These are phyloP conservation scores for Chaetodon trifascialis DNA, from an alignment of 2,113 vertebrate genomes.

Conservation along the genomic window DNA sequence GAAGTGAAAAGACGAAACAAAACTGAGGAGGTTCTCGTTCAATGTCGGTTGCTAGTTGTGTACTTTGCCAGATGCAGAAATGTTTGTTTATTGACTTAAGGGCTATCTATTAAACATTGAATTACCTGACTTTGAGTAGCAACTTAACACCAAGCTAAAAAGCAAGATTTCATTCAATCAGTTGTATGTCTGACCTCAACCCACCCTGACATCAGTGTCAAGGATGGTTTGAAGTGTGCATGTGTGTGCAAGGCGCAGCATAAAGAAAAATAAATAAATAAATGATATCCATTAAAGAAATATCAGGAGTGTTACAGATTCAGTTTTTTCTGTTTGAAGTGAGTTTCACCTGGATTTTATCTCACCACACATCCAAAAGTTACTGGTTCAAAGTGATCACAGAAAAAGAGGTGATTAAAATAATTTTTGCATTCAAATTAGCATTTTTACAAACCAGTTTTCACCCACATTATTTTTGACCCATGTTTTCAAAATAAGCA, in stretches of 20 bases:
- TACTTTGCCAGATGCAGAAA: no score
- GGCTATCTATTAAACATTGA: not conserved
- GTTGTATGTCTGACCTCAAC: no score
- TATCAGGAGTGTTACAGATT: no score
- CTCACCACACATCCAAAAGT: not conserved
- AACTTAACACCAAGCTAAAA: not conserved
- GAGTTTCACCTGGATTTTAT: not conserved
- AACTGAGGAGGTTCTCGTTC: not conserved
- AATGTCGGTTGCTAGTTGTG: no score
- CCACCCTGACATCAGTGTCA: no score
- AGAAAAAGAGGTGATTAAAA: no score
- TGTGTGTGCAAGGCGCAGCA: no score
- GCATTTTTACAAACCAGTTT: no score
- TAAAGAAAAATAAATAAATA: no score
- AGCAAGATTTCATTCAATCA: not conserved
- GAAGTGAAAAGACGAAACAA: not conserved
- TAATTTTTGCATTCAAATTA: no score
- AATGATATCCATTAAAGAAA: no score
- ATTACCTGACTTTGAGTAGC: not conserved
- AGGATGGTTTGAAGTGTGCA: not conserved
- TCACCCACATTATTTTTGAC: not conserved
- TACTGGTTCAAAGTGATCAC: not conserved
- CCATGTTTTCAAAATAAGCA: not conserved
- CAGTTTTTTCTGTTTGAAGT: not conserved
- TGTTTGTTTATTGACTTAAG: not conserved